Evolutionary conservation across 2,797 vertebrate genomes (phyloP).

Genomic region (Melanogrammus aeglefinus): DNA sequence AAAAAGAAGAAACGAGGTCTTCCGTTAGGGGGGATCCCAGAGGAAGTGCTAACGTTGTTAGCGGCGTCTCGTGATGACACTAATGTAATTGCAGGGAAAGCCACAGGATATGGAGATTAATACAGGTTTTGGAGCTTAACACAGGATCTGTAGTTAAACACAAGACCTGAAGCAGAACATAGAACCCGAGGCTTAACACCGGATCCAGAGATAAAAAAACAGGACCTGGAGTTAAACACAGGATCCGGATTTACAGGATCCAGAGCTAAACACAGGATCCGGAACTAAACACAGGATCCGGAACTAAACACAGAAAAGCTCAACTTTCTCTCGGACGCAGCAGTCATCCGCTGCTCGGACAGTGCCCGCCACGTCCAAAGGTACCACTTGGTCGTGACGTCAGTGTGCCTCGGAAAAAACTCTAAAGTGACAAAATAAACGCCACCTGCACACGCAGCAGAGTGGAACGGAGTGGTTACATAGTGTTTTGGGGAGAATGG

Average conservation of each 20-base stretch:
- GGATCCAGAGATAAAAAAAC: neutral
- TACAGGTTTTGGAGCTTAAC: neutral
- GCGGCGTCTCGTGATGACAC: conserved; percentile 48
- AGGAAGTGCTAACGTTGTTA: conserved; percentile 65
- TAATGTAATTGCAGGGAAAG: conserved; percentile 57
- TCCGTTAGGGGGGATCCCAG: conserved; percentile 60
- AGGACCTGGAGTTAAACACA: neutral
- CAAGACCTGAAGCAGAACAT: conserved; percentile 24
- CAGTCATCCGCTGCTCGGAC: no score
- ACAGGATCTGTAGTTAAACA: conserved; percentile 25
- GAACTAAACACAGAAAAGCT: neutral
- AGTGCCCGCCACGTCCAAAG: no score
- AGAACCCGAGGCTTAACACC: neutral
- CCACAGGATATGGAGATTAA: conserved; percentile 30
- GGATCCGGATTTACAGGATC: neutral
- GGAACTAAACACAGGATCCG: neutral
- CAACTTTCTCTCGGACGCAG: no score
- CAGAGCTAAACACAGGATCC: neutral
- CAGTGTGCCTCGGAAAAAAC: no score
- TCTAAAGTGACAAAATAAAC: no score
- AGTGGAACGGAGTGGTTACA: no score
- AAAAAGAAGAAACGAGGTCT: conserved; percentile 55
- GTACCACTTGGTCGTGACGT: no score
- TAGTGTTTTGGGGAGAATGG: no score
- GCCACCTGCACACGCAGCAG: no score